A percentile compares a stretch with the other conserved stretches of the same genome.
Evolutionary conservation across 92 coral and sea anemone species (phyloP).

Genomic region (Epizoanthus ramosus): DNA sequence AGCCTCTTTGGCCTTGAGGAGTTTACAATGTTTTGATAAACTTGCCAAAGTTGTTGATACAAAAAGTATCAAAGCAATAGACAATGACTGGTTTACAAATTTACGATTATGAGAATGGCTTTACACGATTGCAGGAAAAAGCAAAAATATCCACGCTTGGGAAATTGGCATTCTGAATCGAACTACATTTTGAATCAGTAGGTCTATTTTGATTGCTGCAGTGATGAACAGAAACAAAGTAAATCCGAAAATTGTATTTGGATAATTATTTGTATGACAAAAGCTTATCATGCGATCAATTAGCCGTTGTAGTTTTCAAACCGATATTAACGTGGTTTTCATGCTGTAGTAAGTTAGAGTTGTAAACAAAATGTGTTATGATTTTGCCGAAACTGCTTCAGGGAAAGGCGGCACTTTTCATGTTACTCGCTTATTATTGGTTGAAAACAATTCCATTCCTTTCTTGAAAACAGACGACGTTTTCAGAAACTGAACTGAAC

Average conservation of each 20-base stretch:
- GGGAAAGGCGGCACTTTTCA: constrained; percentile 18
- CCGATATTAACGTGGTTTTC: background rate
- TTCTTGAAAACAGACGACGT: background rate
- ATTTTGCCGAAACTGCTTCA: constrained; percentile 7
- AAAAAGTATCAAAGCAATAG: constrained; percentile 10
- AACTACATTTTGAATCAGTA: background rate
- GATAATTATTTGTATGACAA: background rate
- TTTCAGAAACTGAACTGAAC: background rate
- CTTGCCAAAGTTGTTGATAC: constrained; percentile 22
- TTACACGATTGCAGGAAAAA: background rate
- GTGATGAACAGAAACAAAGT: background rate
- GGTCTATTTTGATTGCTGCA: background rate
- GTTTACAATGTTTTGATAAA: constrained; percentile 10
- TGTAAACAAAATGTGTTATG: constrained; percentile 1
- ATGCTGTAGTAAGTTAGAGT: background rate
- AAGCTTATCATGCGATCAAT: constrained; percentile 9
- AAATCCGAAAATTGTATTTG: background rate
- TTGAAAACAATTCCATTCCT: background rate
- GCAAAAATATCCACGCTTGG: background rate
- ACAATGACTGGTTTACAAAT: background rate
- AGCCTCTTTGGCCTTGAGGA: constrained; percentile 24
- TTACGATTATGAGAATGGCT: background rate
- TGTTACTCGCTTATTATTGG: background rate
- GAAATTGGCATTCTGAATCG: too few relatives aligned
- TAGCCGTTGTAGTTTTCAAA: background rate